Percentiles rank a stretch among this genome's conserved stretches.
Evolutionary conservation across 2,113 vertebrate genomes (phyloP).

Genomic region (Cephalophus harveyi): DNA sequence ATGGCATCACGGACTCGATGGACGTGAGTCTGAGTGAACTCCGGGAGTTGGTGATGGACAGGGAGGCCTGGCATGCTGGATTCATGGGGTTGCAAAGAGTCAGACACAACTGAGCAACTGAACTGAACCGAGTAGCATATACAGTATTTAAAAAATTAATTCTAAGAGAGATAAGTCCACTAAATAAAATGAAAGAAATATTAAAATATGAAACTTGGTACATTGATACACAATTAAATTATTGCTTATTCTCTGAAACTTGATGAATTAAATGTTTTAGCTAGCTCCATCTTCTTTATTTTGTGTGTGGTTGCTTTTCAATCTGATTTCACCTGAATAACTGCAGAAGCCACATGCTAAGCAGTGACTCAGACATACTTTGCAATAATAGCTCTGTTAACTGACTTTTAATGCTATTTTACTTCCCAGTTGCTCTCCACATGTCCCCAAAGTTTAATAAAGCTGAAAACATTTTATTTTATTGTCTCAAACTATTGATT

Average conservation of each 20-base stretch:
- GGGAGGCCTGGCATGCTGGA: no score
- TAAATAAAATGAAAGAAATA: background rate
- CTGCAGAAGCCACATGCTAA: conserved; percentile 8
- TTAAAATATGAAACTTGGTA: background rate
- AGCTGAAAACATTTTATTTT: conserved; percentile 81
- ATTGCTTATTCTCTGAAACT: background rate
- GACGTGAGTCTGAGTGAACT: no score
- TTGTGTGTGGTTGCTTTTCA: background rate
- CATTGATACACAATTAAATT: background rate
- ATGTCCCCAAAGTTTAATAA: conserved; percentile 82
- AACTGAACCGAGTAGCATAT: background rate
- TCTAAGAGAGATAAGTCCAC: background rate
- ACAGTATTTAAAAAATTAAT: background rate
- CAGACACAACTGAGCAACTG: fast-evolving
- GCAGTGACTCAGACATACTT: conserved; percentile 66
- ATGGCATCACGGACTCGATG: no score
- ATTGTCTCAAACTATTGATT: conserved; percentile 82
- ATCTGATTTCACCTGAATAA: background rate
- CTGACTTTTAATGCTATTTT: conserved; percentile 76
- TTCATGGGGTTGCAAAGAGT: no score
- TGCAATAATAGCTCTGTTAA: conserved; percentile 75
- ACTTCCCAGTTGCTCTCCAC: conserved; percentile 68
- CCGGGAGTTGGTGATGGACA: no score
- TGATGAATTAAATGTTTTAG: background rate
- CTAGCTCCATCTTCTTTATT: background rate